phyloP scores from a whole-genome alignment of 2,888 invertebrate genomes.

The Sinelater perroti region DNA sequence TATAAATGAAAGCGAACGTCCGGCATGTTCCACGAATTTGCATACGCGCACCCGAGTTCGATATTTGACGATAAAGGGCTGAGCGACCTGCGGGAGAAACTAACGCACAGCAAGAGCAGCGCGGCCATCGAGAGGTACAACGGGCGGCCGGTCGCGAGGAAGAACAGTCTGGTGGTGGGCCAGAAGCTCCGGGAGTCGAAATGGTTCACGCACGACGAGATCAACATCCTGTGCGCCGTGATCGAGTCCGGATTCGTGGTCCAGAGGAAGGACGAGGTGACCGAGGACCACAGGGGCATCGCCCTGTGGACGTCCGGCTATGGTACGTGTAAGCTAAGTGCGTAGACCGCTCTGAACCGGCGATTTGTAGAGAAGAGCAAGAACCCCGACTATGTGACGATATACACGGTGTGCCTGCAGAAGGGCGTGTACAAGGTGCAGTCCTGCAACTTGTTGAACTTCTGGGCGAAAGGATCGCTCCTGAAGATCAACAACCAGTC shows the following conservation, averaged over 20 bases:
- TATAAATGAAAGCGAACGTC: constrained; percentile 17
- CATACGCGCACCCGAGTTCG: constrained; percentile 9
- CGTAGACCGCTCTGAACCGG: neutral
- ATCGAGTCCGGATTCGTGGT: constrained; percentile 77
- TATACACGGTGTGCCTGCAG: constrained; percentile 70
- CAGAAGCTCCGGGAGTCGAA: constrained; percentile 77
- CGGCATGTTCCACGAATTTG: constrained; percentile 31
- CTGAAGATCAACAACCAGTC: constrained; percentile 78
- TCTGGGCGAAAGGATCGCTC: constrained; percentile 74
- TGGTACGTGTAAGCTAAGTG: constrained; percentile 63
- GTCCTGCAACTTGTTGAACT: constrained; percentile 69
- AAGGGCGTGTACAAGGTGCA: constrained; percentile 66
- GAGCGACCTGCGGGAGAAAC: constrained; percentile 7
- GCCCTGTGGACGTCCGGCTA: constrained; percentile 77
- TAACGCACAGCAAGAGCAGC: constrained; percentile 18
- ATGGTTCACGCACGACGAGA: constrained; percentile 78
- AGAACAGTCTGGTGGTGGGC: constrained; percentile 73
- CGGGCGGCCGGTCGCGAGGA: constrained; percentile 50
- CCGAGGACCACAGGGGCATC: constrained; percentile 65
- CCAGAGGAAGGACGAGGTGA: constrained; percentile 63
- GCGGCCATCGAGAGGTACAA: constrained; percentile 16
- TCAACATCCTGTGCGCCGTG: constrained; percentile 75
- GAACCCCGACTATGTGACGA: constrained; percentile 75
- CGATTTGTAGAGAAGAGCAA: constrained; percentile 73
- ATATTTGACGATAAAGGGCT: neutral